phyloP scores from a whole-genome alignment of 2,797 vertebrate species.

The Thalassophryne amazonica region DNA sequence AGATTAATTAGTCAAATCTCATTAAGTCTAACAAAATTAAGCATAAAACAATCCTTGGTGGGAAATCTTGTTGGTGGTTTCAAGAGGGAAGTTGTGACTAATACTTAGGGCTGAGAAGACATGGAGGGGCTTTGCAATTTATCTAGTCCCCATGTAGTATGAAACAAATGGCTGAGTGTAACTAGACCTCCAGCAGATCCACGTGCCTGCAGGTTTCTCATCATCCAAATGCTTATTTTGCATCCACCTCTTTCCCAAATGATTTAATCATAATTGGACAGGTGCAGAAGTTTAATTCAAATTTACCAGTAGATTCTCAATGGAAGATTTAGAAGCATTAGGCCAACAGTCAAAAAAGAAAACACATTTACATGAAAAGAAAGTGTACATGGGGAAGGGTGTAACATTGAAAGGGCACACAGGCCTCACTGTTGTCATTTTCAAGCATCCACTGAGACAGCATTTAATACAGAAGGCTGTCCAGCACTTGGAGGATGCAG shows the following conservation, averaged over 20 bases:
- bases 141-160: constrained; percentile 36
- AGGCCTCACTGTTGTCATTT: too few relatives aligned
- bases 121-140: constrained; percentile 49
- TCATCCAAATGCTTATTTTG: constrained; percentile 3
- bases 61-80: constrained; percentile 75
- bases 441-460: too few relatives aligned
- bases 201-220: constrained; percentile 46
- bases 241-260: background rate
- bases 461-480: too few relatives aligned
- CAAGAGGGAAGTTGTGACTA: constrained; percentile 18
- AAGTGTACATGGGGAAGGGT: too few relatives aligned
- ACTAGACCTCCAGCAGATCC: constrained; percentile 52
- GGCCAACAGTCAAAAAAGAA: too few relatives aligned
- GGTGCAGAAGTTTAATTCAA: too few relatives aligned
- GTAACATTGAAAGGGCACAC: too few relatives aligned
- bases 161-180: constrained; percentile 56
- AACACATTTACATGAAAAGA: too few relatives aligned
- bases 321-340: too few relatives aligned
- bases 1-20: constrained; percentile 99
- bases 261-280: too few relatives aligned
- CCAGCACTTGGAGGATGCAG: too few relatives aligned
- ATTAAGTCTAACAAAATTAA: constrained; percentile 98
- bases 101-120: constrained; percentile 36
- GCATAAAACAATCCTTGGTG: constrained; percentile 94
- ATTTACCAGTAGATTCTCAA: too few relatives aligned